These are phyloP conservation scores for Polydesmus complanatus DNA, from an alignment of 2,888 invertebrate species.

Conservation along the genomic window DNA sequence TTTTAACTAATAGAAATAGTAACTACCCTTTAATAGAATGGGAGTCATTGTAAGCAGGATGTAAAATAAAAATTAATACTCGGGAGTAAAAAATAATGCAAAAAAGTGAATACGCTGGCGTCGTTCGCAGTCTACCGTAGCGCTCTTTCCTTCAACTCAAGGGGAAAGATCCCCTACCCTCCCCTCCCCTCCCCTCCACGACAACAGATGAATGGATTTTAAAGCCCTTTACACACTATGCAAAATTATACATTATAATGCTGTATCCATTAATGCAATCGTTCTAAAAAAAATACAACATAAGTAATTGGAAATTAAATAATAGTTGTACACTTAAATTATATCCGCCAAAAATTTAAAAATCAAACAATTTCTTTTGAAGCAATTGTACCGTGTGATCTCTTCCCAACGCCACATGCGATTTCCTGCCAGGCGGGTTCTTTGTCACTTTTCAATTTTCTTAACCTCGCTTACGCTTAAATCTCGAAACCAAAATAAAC, in stretches of 20 bases:
- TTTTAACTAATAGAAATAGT: no score
- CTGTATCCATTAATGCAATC: not conserved
- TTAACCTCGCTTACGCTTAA: not conserved
- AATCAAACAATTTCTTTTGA: not conserved
- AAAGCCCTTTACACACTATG: not conserved
- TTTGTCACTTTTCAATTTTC: not conserved
- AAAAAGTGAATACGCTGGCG: no score
- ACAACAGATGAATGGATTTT: not conserved
- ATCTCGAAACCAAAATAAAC: not conserved
- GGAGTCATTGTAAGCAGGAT: no score
- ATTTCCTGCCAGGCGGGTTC: not conserved
- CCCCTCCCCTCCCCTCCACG: not conserved
- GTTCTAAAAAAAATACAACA: not conserved
- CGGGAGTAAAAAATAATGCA: no score
- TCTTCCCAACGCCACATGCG: not conserved
- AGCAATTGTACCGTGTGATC: not conserved
- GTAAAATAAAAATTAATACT: no score
- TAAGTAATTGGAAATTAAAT: no score
- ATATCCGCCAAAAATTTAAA: not conserved
- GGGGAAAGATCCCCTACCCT: no score
- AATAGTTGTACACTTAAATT: not conserved
- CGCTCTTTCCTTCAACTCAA: no score
- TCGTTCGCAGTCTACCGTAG: no score
- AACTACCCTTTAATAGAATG: no score
- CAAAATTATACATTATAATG: not conserved